These are phyloP conservation scores for Acanthosepion pharaonis DNA, from an alignment of 2,888 invertebrate genomes.

Conservation along the genomic window DNA sequence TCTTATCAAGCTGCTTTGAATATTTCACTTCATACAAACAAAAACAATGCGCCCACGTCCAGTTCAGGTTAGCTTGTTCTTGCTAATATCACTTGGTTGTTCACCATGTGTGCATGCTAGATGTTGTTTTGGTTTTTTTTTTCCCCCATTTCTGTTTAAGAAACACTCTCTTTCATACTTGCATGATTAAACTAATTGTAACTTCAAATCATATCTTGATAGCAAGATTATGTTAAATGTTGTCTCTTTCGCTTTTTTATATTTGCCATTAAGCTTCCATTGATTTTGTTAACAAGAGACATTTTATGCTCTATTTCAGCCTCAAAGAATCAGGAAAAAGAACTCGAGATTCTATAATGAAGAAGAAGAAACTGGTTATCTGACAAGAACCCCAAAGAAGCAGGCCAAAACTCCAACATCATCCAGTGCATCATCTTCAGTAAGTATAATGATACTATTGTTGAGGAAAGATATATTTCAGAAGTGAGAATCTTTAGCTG, in stretches of 20 bases:
- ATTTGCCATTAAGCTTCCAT: background rate
- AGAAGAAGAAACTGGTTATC: slow-evolving; percentile 68
- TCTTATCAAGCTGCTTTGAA: background rate
- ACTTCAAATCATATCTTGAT: background rate
- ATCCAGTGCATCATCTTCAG: slow-evolving; percentile 39
- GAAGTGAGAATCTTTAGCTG: too few species aligned
- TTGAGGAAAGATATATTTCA: too few species aligned
- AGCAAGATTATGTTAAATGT: background rate
- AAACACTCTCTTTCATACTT: background rate
- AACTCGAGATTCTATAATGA: slow-evolving; percentile 69
- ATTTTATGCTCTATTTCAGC: slow-evolving; percentile 56
- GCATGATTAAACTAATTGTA: background rate
- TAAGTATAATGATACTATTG: slow-evolving; percentile 49
- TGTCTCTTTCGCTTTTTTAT: too few species aligned
- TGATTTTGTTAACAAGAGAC: background rate
- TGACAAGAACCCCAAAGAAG: slow-evolving; percentile 56
- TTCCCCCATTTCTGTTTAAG: background rate
- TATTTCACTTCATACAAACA: background rate
- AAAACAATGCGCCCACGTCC: background rate
- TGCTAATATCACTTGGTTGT: background rate
- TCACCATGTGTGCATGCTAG: background rate
- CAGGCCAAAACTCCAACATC: slow-evolving; percentile 51
- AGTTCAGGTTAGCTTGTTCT: background rate
- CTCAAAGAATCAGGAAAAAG: slow-evolving; percentile 66
- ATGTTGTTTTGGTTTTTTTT: background rate